These are phyloP conservation scores for Dendrocincla tyrannina DNA, from an alignment of 2,797 vertebrate genomes.

Conservation along the genomic window DNA sequence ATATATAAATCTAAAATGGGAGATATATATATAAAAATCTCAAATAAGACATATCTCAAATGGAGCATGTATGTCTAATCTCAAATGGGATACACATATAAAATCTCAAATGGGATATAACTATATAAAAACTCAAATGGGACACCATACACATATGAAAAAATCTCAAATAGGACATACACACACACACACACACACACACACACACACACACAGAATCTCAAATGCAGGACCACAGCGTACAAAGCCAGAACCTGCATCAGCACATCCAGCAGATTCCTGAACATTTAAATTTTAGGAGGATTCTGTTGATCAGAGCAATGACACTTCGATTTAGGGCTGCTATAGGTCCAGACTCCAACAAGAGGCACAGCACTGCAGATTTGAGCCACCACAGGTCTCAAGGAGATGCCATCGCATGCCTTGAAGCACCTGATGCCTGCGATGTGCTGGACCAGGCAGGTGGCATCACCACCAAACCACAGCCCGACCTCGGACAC, in stretches of 20 bases:
- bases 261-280: background rate
- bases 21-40: background rate
- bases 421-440: background rate
- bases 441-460: rapidly evolving
- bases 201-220: background rate
- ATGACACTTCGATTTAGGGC: background rate
- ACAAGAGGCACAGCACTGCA: background rate
- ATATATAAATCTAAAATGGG: background rate
- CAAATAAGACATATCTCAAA: background rate
- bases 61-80: background rate
- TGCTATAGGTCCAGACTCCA: background rate
- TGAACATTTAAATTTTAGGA: background rate
- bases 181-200: too few relatives aligned
- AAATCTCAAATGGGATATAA: background rate
- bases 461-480: background rate
- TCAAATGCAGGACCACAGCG: background rate
- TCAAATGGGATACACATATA: background rate
- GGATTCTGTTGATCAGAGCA: background rate
- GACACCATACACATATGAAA: background rate
- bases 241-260: background rate
- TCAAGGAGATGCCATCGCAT: rapidly evolving
- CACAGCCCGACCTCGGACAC: background rate
- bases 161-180: too few relatives aligned
- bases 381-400: rapidly evolving
- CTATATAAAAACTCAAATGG: background rate